phyloP scores from a whole-genome alignment of 2,113 vertebrate genomes.

The Chelonoidis abingdonii region DNA sequence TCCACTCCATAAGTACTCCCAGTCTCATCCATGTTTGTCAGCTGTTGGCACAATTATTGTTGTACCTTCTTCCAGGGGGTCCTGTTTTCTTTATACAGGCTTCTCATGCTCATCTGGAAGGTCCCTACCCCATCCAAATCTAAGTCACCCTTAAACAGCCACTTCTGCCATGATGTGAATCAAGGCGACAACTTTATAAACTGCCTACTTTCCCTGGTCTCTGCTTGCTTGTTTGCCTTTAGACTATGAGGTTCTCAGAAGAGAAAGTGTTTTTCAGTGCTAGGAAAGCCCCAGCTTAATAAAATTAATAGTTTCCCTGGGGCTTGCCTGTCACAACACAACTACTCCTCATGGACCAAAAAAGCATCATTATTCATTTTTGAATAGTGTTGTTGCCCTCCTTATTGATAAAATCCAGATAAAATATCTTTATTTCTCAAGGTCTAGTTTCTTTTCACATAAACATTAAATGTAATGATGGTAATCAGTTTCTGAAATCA shows the following conservation, averaged over 20 bases:
- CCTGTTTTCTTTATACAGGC: no score
- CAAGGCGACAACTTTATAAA: not conserved
- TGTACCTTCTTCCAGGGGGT: no score
- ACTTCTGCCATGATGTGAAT: not conserved
- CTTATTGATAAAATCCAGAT: not conserved
- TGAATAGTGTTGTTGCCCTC: not conserved
- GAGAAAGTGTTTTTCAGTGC: not conserved
- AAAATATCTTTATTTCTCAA: not conserved
- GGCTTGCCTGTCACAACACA: not conserved
- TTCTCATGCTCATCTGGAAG: not conserved
- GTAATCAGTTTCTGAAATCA: not conserved
- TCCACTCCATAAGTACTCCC: no score
- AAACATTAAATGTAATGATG: not conserved
- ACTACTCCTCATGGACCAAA: not conserved
- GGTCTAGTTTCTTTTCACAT: not conserved
- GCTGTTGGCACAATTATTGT: no score
- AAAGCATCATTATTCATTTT: not conserved
- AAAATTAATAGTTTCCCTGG: not conserved
- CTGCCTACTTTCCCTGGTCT: not conserved
- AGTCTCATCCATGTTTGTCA: no score
- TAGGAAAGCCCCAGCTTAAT: not conserved
- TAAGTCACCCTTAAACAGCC: not conserved
- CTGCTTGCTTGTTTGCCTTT: not conserved
- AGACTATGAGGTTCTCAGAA: not conserved
- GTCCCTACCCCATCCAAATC: not conserved